Evolutionary conservation across 2,113 vertebrate species (phyloP), one percentile per base, ranked within the genome.

Genomic region (Pionites leucogaster): DNA sequence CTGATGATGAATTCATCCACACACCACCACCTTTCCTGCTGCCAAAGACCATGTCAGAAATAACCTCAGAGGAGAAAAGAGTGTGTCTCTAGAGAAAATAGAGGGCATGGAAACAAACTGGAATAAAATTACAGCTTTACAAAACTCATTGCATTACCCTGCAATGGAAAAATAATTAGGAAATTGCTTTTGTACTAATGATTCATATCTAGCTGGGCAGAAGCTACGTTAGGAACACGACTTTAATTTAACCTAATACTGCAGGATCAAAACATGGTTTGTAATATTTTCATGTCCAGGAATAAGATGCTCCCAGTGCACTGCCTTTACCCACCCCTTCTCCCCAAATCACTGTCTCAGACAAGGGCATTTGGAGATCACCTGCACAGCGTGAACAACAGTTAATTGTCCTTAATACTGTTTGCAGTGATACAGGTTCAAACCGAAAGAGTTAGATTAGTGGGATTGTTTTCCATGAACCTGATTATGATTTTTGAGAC

Each of bases 81-180:
- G 41, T 9, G 16, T 5, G 2, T 44, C 60, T 80, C 72, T 19
- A 31, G 88, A 63, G 85, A 88, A 85, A 63, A 83, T 0, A 85
- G 72, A 88, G 62, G 86, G 77, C 74, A 1, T 60, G 79, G 89
- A 97, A 96, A 86, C 50, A 91, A 92, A 90, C n/a, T 62, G 83
- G 83, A 59, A 57, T 91, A 90, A 85, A 86, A 96, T 81, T 93
- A 94, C 76, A 68, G 85, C 91, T 90, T 82, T 55, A 78, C 47
- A 89, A 81, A 96, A 86, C 50, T 55, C 47, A 93, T 78, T 85
- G 81, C 79, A 46, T 92, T 92, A 50, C 29, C 50, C 82, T 81
- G 79, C 92, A 94, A 80, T 83, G 77, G 83, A 93, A 82, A 82
- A 90, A 94, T 96, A 96, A 98, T 72, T 94, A 91, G 90, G 92